phyloP scores from a whole-genome alignment of 2,888 invertebrate species.

The Brachyopa scutellaris region DNA sequence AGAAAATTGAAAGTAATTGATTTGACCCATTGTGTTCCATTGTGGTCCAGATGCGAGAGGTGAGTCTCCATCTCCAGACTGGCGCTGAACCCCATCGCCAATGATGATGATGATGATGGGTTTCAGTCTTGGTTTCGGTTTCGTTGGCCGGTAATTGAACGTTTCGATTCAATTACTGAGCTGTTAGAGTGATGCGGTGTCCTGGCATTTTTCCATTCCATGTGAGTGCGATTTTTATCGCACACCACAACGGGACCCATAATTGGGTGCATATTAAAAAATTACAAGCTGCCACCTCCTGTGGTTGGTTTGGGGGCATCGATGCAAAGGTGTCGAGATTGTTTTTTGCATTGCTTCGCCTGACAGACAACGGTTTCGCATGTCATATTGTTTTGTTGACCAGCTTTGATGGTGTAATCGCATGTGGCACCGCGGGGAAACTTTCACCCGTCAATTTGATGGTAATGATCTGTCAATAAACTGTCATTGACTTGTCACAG shows the following conservation, averaged over 20 bases:
- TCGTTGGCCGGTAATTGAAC: constrained; percentile 63
- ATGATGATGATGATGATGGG: constrained; percentile 58
- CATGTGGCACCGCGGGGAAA: constrained; percentile 49
- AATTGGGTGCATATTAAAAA: constrained; percentile 50
- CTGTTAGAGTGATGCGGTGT: constrained; percentile 11
- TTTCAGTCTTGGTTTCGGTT: constrained; percentile 48
- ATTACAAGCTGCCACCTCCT: constrained; percentile 33
- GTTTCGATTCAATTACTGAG: constrained; percentile 65
- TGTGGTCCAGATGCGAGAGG: constrained; percentile 62
- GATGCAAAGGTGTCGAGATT: background rate
- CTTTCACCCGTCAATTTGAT: constrained; percentile 63
- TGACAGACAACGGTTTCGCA: constrained; percentile 31
- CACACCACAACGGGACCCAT: constrained; percentile 13
- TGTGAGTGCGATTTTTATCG: constrained; percentile 20
- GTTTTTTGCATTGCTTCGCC: background rate
- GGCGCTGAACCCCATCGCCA: constrained; percentile 26
- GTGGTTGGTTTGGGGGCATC: background rate
- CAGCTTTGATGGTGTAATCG: constrained; percentile 54
- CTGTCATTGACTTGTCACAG: constrained; percentile 62
- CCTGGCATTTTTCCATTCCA: background rate
- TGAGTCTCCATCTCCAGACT: background rate
- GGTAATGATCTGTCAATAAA: constrained; percentile 70
- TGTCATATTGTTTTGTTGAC: constrained; percentile 20
- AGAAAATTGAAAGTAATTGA: constrained; percentile 73
- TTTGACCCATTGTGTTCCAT: constrained; percentile 71